Base-by-base conservation (phyloP, 2,888 invertebrate genomes). In the Lasioglossum leucozonium region DNA sequence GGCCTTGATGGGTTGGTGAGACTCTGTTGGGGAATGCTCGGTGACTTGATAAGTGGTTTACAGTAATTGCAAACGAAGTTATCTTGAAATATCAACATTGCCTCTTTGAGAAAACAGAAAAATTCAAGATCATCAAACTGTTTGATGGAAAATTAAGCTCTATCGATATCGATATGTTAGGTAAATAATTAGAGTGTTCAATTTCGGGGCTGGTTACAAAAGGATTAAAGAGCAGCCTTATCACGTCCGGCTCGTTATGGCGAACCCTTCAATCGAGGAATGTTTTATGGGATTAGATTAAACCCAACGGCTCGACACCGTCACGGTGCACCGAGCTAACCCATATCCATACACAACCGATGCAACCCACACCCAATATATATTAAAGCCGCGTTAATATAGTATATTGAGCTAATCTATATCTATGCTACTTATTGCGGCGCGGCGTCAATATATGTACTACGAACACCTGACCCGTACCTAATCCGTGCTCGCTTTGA, bases 351-450 rank as follows among this genome's bases (percentile, higher is more conserved):
- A 11, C 22, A 16, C 42, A 16, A 44, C 44, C 44, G 40, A 72
- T 30, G 30, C n/a, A 72, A 72, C 71, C 67, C 67, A 67, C 67
- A 40, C 37, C n/a, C 37, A 40, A 67, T 37, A 37, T 67, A 67
- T 67, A 67, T 67, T 67, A 67, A 67, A 67, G 34, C 67, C 22
- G n/a, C 37, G 37, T 34, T 67, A 67, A 67, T 67, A 67, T 40
- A 40, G 22, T 22, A 34, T 65, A 65, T 65, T 65, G 65, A 65
- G 65, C 65, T 65, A 65, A 65, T 67, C 67, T 67, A 40, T 37
- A 67, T 67, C 67, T 67, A 67, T 67, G 37, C 37, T 67, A 37
- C 67, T 67, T 67, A 67, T 18, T 34, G 37, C 67, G 67, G 37
- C 22, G 34, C 67, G 67, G 37, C 22, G 34, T 67, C 67, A 37